Conservation (phyloP, 1,140 invertebrate species). For the Drosophila orosa region DNA sequence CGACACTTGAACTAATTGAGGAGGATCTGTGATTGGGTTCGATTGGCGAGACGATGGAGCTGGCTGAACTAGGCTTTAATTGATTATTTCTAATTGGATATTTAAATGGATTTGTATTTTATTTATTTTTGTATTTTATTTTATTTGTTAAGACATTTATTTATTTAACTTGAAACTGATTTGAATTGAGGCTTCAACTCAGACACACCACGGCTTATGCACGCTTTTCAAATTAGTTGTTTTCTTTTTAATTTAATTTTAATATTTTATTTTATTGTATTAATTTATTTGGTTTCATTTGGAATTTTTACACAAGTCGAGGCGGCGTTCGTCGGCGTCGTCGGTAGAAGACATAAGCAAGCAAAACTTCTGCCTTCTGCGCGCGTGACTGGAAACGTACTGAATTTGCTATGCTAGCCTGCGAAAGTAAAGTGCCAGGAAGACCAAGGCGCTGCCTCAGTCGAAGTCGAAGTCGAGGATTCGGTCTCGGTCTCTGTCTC, state of each 20-base stretch:
- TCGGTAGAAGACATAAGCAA: conserved; percentile 70
- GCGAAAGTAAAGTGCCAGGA: conserved; percentile 76
- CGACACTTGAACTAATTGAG: conserved; percentile 55
- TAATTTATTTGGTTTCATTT: conserved; percentile 54
- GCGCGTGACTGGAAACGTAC: conserved; percentile 83
- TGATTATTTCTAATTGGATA: conserved; percentile 39
- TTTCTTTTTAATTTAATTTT: conserved; percentile 20
- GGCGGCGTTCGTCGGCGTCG: conserved; percentile 67
- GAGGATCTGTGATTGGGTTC: conserved; percentile 50
- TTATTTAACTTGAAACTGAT: conserved; percentile 31
- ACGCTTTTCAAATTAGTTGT: conserved; percentile 45
- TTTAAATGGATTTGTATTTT: conserved; percentile 26
- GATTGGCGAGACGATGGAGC: conserved; percentile 46
- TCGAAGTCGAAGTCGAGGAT: conserved; percentile 41
- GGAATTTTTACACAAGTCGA: conserved; percentile 75
- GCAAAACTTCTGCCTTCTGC: conserved; percentile 77
- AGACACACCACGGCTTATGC: conserved; percentile 52
- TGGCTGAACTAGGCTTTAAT: conserved; percentile 42
- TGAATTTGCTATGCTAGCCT: conserved; percentile 77
- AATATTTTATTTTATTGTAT: conserved; percentile 37
- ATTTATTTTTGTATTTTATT: conserved; percentile 17
- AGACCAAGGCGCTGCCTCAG: conserved; percentile 73
- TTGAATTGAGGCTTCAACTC: conserved; percentile 21
- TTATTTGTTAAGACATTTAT: conserved; percentile 13
- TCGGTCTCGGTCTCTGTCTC: conserved; percentile 40